Evolutionary conservation across 2,113 vertebrate genomes (phyloP).

Genomic region (Climacteris rufus): DNA sequence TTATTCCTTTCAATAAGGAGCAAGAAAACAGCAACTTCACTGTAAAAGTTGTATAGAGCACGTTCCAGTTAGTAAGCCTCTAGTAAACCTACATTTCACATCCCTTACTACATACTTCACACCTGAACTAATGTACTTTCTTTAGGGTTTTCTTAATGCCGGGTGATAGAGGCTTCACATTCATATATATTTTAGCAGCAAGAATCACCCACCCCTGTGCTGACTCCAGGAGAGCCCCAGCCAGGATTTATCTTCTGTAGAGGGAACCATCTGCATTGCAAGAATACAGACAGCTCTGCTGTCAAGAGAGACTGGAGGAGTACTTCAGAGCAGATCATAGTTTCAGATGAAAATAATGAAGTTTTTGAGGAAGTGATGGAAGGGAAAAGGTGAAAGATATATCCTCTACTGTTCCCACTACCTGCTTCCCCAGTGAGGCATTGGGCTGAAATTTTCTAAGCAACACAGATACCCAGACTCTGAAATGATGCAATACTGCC

Average conservation of each 20-base stretch:
- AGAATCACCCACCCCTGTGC: background rate
- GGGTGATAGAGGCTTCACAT: background rate
- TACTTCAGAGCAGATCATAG: background rate
- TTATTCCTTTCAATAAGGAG: background rate
- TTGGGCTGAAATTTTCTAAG: background rate
- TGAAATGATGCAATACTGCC: rapidly evolving
- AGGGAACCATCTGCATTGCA: background rate
- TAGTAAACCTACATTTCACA: background rate
- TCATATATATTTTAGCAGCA: background rate
- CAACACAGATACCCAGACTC: background rate
- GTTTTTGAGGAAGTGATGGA: background rate
- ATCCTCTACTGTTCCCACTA: background rate
- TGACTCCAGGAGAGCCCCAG: background rate
- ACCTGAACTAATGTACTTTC: background rate
- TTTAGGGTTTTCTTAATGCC: background rate
- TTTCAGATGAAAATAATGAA: background rate
- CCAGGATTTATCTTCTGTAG: background rate
- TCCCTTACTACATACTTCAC: background rate
- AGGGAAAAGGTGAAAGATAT: background rate
- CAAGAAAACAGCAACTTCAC: background rate
- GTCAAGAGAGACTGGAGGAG: background rate
- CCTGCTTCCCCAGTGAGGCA: background rate
- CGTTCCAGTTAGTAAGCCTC: background rate
- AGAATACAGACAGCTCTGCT: background rate
- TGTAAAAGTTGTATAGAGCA: background rate